Evolutionary conservation across 64 coral and sea anemone genomes (phyloP), one percentile per base, ranked within the genome.

Genomic region (Pachyseris speciosa): DNA sequence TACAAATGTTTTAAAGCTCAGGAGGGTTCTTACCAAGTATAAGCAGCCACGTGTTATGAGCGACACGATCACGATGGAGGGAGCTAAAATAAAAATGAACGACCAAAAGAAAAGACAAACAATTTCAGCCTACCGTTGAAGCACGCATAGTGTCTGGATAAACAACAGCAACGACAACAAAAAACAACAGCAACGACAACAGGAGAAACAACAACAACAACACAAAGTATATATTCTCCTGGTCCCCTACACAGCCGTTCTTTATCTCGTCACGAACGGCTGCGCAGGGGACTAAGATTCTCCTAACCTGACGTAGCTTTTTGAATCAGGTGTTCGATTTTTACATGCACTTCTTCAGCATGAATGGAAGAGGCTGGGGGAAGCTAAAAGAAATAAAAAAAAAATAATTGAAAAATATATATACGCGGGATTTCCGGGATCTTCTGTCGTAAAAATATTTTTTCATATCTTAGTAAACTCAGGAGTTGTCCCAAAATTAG

Each of bases 251-350:
- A 67, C 36, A 41, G n/a, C 10, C 11, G 19, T 19, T 58, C 13
- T 16, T 15, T 0, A 58, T 20, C 16, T 20, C 15, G 52, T 58
- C 9, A n/a, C n/a, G n/a, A n/a, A n/a, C n/a, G n/a, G n/a, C n/a
- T n/a, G n/a, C n/a, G n/a, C n/a, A n/a, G n/a, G n/a, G 11, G 43
- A 45, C 43, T 45, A 45, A 45, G 11, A 26, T 61, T 29, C 28
- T n/a, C 25, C 48, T 50, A 29, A 98, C 96, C 96, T 85, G 37
- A 86, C 93, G 95, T 92, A 2, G 96, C 76, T 60, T 92, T 88
- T 42, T 59, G 83, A 9, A 98, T 37, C 19, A 98, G 64, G 22
- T 69, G 25, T 19, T 95, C 93, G 33, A 98, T 87, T 47, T 75
- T 88, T 13, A 5, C 33, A 51, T 98, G 96, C 12, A 98, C 36